phyloP scores from a whole-genome alignment of 2,888 invertebrate genomes.

The Holacanthella duospinosa region DNA sequence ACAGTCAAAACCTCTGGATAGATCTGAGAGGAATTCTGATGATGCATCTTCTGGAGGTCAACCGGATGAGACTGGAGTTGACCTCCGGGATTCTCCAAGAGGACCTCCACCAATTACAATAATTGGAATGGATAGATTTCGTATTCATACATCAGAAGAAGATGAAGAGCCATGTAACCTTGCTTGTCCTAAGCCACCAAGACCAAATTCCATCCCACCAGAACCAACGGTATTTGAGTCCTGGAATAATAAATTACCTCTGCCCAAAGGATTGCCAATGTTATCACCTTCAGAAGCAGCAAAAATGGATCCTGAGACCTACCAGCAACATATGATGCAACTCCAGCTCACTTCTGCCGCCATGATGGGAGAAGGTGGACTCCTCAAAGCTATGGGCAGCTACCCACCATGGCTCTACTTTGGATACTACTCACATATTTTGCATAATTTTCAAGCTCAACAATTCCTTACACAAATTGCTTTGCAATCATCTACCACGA shows the following conservation, averaged over 20 bases:
- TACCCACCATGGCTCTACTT: slow-evolving; percentile 38
- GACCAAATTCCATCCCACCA: background rate
- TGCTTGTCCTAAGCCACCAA: slow-evolving; percentile 18
- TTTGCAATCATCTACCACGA: slow-evolving; percentile 35
- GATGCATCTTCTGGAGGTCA: slow-evolving; percentile 35
- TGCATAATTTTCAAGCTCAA: slow-evolving; percentile 40
- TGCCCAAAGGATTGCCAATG: slow-evolving; percentile 25
- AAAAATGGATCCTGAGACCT: slow-evolving; percentile 36
- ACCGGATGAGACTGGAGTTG: slow-evolving; percentile 31
- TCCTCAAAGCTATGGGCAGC: slow-evolving; percentile 34
- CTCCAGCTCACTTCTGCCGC: slow-evolving; percentile 36
- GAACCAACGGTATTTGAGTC: slow-evolving; percentile 7
- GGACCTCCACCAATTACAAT: background rate
- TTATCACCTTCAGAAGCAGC: slow-evolving; percentile 35
- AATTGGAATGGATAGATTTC: background rate
- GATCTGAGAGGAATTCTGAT: slow-evolving; percentile 30
- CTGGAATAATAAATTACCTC: slow-evolving; percentile 15
- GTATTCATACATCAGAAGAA: slow-evolving; percentile 10
- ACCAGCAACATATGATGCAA: slow-evolving; percentile 38
- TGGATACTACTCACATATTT: slow-evolving; percentile 39
- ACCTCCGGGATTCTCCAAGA: slow-evolving; percentile 15
- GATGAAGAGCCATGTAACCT: slow-evolving; percentile 34
- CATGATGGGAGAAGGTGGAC: slow-evolving; percentile 33
- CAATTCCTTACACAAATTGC: slow-evolving; percentile 39
- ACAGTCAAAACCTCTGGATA: slow-evolving; percentile 14